phyloP scores from a whole-genome alignment of 2,113 vertebrate genomes.

The Cettia cetti region DNA sequence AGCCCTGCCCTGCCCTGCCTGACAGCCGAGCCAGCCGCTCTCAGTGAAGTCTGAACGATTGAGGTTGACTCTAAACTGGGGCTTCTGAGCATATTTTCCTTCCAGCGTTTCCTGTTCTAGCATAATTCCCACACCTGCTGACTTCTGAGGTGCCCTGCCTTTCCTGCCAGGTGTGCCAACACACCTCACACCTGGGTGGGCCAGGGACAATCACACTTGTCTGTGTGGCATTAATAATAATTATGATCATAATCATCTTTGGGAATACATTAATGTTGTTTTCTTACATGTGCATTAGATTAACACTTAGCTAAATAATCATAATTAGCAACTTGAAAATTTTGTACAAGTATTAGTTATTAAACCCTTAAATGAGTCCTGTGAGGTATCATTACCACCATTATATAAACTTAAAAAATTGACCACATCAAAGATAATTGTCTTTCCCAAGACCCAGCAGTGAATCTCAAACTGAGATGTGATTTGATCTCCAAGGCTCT shows the following conservation, averaged over 20 bases:
- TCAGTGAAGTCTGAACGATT: neutral
- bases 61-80: neutral
- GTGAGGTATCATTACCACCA: slow-evolving; percentile 41
- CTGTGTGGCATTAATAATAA: neutral
- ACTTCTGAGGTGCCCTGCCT: neutral
- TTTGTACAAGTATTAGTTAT: slow-evolving; percentile 1
- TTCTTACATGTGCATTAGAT: slow-evolving; percentile 31
- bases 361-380: slow-evolving; percentile 26
- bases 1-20: neutral
- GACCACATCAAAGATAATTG: slow-evolving; percentile 53
- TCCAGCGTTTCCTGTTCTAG: neutral
- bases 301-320: slow-evolving; percentile 36
- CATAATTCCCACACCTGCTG: fast-evolving
- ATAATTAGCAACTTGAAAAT: slow-evolving; percentile 34
- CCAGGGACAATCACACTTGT: neutral
- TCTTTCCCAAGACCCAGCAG: slow-evolving; percentile 12
- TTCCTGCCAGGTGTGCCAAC: neutral
- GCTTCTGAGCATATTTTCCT: neutral
- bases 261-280: slow-evolving; percentile 19
- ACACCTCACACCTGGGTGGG: neutral
- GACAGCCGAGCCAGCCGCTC: neutral
- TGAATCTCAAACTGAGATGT: neutral
- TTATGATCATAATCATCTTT: neutral
- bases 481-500: neutral
- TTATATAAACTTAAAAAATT: slow-evolving; percentile 2